Conservation (phyloP, 2,113 vertebrate genomes). For the Meles meles region DNA sequence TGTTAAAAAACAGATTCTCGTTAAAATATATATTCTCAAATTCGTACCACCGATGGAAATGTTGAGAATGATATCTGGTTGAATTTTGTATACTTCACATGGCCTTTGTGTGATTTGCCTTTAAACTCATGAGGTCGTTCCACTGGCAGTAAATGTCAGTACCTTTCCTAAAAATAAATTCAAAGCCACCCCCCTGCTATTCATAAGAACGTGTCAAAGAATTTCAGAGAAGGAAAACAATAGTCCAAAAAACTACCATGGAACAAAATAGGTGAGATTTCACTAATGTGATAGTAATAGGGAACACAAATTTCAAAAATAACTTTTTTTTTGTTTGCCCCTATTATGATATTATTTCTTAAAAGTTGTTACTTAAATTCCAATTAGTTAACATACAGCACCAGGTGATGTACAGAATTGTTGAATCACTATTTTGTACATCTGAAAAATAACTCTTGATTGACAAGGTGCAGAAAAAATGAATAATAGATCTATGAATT, state of each 20-base stretch:
- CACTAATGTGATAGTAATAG: background rate
- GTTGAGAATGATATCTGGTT: background rate
- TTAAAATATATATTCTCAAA: background rate
- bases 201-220: background rate
- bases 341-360: background rate
- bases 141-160: background rate
- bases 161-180: background rate
- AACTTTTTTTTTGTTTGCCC: background rate
- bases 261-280: background rate
- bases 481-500: background rate
- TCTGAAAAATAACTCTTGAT: background rate
- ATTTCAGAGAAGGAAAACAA: background rate
- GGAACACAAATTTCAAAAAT: background rate
- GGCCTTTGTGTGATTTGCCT: background rate
- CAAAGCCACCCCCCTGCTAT: background rate
- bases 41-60: background rate
- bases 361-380: background rate
- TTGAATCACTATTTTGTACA: background rate
- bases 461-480: background rate
- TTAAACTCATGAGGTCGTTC: background rate
- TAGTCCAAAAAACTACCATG: background rate
- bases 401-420: background rate
- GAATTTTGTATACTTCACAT: background rate
- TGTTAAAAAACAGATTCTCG: too few species aligned
- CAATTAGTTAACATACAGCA: background rate